Evolutionary conservation across 1,140 invertebrate genomes (phyloP).

Genomic region (Chelonus insularis): DNA sequence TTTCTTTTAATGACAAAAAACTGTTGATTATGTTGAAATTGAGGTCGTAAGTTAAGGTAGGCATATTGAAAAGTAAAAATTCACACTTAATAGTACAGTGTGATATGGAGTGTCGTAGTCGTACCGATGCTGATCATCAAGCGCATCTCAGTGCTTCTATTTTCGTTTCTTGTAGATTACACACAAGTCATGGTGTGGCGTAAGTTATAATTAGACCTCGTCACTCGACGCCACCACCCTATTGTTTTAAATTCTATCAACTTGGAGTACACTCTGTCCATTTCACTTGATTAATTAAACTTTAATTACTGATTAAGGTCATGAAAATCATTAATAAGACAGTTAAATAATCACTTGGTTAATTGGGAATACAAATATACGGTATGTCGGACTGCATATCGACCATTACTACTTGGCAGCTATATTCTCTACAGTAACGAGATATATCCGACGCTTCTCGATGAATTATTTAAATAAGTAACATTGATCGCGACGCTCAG

Average conservation of each 20-base stretch:
- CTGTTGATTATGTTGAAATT: too few species aligned
- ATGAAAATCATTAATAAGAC: background rate
- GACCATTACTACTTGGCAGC: conserved; percentile 12
- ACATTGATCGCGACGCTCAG: background rate
- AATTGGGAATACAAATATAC: background rate
- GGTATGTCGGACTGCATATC: conserved; percentile 14
- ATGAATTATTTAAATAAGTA: background rate
- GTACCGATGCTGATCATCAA: conserved; percentile 4
- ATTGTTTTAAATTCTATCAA: conserved; percentile 4
- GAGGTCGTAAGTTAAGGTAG: too few species aligned
- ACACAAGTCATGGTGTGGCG: conserved; percentile 24
- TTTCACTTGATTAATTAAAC: background rate
- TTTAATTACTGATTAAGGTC: background rate
- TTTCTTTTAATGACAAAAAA: too few species aligned
- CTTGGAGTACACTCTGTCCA: too few species aligned
- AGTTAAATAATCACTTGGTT: background rate
- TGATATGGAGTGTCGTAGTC: background rate
- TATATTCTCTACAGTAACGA: background rate
- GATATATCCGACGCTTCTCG: background rate
- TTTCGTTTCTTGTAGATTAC: conserved; percentile 26
- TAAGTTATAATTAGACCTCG: conserved; percentile 25
- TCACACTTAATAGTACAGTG: background rate
- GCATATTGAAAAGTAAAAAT: too few species aligned
- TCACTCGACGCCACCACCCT: conserved; percentile 6
- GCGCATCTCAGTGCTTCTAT: conserved; percentile 25